phyloP scores from a whole-genome alignment of 2,113 vertebrate species.

The Pteronura brasiliensis region DNA sequence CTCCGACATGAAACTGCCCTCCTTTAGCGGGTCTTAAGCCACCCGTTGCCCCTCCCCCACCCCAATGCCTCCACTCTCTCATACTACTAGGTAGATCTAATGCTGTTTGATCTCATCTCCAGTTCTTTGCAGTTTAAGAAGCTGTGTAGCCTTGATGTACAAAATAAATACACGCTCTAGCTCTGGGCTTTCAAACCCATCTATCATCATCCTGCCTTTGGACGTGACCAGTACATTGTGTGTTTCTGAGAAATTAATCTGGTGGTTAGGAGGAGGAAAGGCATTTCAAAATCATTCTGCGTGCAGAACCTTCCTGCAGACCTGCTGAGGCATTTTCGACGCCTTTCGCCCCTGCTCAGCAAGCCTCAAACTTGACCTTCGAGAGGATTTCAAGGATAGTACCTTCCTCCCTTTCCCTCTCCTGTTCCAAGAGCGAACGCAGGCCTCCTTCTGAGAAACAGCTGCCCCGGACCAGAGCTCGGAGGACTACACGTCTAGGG shows the following conservation, averaged over 20 bases:
- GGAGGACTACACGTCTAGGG: not conserved
- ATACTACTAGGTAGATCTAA: not conserved
- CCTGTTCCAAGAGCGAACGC: not conserved
- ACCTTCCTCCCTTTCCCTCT: not conserved
- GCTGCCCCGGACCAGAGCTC: not conserved
- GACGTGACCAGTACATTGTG: conserved; percentile 8
- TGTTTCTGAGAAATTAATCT: conserved; percentile 40
- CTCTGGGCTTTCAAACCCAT: conserved; percentile 20
- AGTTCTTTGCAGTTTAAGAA: conserved; percentile 26
- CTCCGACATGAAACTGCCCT: not conserved
- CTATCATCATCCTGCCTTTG: conserved; percentile 46
- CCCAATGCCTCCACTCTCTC: not conserved
- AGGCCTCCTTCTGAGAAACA: conserved; percentile 43
- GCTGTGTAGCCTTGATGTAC: conserved; percentile 14
- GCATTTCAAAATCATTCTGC: conserved; percentile 27
- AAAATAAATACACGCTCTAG: conserved; percentile 51
- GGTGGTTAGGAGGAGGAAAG: not conserved
- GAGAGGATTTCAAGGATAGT: conserved; percentile 41
- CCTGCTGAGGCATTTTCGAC: not conserved
- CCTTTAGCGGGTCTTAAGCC: not conserved
- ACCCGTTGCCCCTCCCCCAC: not conserved
- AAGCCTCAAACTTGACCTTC: conserved; percentile 72
- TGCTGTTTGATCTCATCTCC: conserved; percentile 30
- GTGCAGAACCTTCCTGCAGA: not conserved
- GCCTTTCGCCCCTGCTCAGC: not conserved